phyloP scores from a whole-genome alignment of 2,113 vertebrate genomes.

The Paramisgurnus dabryanus region DNA sequence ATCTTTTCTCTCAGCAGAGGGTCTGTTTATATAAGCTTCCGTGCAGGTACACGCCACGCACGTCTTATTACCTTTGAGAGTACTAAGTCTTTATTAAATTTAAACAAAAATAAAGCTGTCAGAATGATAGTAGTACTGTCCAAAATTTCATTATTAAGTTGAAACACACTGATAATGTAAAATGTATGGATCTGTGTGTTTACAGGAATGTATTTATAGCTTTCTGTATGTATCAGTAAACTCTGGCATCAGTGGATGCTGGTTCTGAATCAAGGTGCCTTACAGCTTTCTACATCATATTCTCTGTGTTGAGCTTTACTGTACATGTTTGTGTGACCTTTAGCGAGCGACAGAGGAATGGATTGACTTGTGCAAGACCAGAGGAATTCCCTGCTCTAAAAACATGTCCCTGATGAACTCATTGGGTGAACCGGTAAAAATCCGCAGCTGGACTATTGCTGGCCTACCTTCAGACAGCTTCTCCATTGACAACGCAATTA shows the following conservation, averaged over 20 bases:
- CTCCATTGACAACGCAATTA: conserved; percentile 88
- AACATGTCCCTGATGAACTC: conserved; percentile 81
- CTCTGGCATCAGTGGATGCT: not conserved
- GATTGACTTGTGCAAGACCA: conserved; percentile 75
- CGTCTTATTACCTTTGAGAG: conserved; percentile 29
- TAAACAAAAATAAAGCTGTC: conserved; percentile 34
- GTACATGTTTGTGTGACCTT: conserved; percentile 5
- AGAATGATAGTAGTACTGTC: conserved; percentile 10
- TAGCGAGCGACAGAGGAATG: conserved; percentile 83
- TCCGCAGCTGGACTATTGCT: conserved; percentile 85
- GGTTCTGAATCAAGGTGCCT: not conserved
- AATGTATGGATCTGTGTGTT: not conserved
- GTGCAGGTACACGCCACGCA: not conserved
- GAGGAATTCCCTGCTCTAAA: conserved; percentile 81
- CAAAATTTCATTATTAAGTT: not conserved
- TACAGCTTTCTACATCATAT: not conserved
- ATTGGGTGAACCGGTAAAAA: conserved; percentile 85
- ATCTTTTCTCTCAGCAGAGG: conserved; percentile 41
- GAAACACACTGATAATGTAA: not conserved
- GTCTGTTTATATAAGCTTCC: conserved; percentile 27
- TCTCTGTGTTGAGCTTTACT: conserved; percentile 7
- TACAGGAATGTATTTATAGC: too few species aligned
- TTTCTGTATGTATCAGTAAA: not conserved
- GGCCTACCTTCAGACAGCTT: conserved; percentile 89
- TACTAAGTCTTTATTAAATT: conserved; percentile 32